phyloP scores from a whole-genome alignment of 2,888 invertebrate genomes.

The Atherix ibis region DNA sequence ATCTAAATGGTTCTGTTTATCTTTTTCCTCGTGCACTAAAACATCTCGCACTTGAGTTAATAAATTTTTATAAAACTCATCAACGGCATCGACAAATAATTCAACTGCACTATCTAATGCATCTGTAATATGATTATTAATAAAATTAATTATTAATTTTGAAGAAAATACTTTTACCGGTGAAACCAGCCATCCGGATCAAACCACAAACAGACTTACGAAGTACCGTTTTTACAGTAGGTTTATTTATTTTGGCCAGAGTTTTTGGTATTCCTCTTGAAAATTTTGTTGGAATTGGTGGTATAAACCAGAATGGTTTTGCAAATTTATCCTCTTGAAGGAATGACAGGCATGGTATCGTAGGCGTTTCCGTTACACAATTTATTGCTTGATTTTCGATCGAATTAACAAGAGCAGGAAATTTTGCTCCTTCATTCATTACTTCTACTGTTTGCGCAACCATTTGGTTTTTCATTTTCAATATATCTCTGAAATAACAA shows the following conservation, averaged over 20 bases:
- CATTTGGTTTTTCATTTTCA: constrained; percentile 25
- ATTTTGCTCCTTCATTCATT: constrained; percentile 32
- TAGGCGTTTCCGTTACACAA: no score
- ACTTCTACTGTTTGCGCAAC: constrained; percentile 32
- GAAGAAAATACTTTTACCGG: constrained; percentile 7
- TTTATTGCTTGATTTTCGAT: no score
- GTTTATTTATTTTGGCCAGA: constrained; percentile 19
- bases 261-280: constrained; percentile 21
- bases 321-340: constrained; percentile 26
- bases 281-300: constrained; percentile 24
- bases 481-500: constrained; percentile 14
- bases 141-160: background rate
- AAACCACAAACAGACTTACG: constrained; percentile 28
- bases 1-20: constrained; percentile 16
- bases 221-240: constrained; percentile 20
- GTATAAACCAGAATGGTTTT: constrained; percentile 30
- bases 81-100: constrained; percentile 25
- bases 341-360: no score
- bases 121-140: constrained; percentile 15
- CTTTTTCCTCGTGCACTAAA: constrained; percentile 15
- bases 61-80: constrained; percentile 25
- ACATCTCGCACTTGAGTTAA: constrained; percentile 18
- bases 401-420: no score
- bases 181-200: constrained; percentile 27
- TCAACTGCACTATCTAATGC: constrained; percentile 24